Percentiles rank a stretch among this genome's conserved stretches.
These are phyloP conservation scores for Conops quadrifasciatus DNA, from an alignment of 2,888 invertebrate species.

Conservation along the genomic window DNA sequence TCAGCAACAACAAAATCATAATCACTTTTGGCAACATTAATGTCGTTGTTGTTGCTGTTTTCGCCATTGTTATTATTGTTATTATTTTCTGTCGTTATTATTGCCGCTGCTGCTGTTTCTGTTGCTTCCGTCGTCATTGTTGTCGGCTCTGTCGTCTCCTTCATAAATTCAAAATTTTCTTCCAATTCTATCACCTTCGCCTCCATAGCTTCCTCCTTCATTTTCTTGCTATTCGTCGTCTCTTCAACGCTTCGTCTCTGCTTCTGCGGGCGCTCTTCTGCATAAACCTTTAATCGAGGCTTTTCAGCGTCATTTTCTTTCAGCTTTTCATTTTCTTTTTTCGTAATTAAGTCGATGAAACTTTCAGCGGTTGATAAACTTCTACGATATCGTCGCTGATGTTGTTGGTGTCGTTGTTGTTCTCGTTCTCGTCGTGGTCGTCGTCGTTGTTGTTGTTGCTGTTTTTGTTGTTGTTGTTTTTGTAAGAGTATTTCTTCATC, in stretches of 20 bases:
- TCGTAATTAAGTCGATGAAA: conserved; percentile 60
- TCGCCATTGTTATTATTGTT: neutral
- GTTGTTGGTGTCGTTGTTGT: conserved; percentile 24
- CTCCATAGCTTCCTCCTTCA: neutral
- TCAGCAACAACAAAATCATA: conserved; percentile 28
- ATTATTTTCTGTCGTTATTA: conserved; percentile 16
- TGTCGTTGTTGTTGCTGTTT: conserved; percentile 2
- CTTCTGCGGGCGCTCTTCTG: neutral
- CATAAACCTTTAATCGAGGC: neutral
- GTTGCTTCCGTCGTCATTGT: conserved; percentile 8
- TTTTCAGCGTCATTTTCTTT: conserved; percentile 41
- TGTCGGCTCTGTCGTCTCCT: conserved; percentile 29
- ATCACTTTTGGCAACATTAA: conserved; percentile 39
- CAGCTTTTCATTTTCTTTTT: conserved; percentile 46
- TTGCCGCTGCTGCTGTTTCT: conserved; percentile 8
- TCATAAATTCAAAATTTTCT: conserved; percentile 42
- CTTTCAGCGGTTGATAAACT: conserved; percentile 55
- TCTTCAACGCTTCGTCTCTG: conserved; percentile 27
- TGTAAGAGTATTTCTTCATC: neutral
- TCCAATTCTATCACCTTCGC: conserved; percentile 14
- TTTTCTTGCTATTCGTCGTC: conserved; percentile 10
- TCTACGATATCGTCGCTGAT: conserved; percentile 53
- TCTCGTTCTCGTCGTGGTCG: conserved; percentile 37
- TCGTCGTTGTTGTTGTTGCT: conserved; percentile 39
- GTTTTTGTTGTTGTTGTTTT: neutral